phyloP scores from a whole-genome alignment of 2,113 vertebrate genomes.

The Brachyhypopomus gauderio region DNA sequence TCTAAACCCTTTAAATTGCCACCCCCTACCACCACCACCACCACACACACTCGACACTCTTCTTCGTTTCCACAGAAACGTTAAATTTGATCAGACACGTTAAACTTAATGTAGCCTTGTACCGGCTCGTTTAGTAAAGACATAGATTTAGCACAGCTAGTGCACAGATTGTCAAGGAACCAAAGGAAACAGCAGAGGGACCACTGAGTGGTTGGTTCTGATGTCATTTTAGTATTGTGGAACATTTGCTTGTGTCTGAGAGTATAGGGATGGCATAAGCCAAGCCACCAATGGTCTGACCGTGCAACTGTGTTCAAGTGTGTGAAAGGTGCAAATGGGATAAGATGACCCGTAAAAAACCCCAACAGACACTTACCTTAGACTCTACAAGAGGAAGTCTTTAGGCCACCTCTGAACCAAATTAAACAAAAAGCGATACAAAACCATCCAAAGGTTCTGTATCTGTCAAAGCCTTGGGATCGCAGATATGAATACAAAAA shows the following conservation, averaged over 20 bases:
- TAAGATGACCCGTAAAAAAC: constrained; percentile 34
- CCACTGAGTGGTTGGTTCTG: background rate
- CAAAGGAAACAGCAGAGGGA: background rate
- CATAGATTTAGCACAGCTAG: background rate
- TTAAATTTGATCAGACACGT: background rate
- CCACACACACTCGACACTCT: constrained; percentile 35
- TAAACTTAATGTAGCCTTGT: background rate
- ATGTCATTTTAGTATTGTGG: background rate
- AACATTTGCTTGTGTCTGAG: constrained; percentile 13
- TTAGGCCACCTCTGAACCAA: constrained; percentile 24
- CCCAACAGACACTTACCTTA: constrained; percentile 31
- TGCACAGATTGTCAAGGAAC: background rate
- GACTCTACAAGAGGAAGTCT: constrained; percentile 8
- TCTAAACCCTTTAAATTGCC: constrained; percentile 36
- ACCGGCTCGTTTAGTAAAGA: background rate
- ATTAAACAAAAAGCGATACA: constrained; percentile 21
- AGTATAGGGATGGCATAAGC: background rate
- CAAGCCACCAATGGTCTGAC: constrained; percentile 9
- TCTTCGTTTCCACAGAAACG: background rate
- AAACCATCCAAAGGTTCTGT: constrained; percentile 27
- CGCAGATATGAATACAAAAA: constrained; percentile 37
- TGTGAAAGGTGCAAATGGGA: constrained; percentile 39
- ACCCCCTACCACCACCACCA: constrained; percentile 46
- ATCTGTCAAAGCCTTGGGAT: constrained; percentile 24
- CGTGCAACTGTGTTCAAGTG: constrained; percentile 17